phyloP scores from a whole-genome alignment of 2,113 vertebrate genomes.

The Macrotis lagotis region DNA sequence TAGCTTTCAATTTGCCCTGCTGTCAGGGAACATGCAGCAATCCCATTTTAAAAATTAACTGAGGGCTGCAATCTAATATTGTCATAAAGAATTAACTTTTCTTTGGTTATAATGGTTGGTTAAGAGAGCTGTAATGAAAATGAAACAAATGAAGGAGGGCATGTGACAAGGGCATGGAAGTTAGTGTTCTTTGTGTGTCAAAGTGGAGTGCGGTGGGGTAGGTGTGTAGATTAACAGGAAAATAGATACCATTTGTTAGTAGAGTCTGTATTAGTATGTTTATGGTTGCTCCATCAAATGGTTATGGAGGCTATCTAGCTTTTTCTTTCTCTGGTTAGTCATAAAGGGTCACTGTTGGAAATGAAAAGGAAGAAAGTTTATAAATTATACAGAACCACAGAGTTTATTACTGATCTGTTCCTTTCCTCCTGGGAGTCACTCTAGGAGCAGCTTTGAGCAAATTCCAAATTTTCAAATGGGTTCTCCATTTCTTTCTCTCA shows the following conservation, averaged over 20 bases:
- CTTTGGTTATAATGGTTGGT: conserved; percentile 48
- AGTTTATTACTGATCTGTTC: conserved; percentile 80
- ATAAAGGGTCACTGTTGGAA: conserved; percentile 69
- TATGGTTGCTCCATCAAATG: conserved; percentile 56
- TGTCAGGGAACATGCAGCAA: conserved; percentile 54
- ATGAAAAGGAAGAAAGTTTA: conserved; percentile 77
- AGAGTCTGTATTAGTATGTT: conserved; percentile 66
- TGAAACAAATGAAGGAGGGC: conserved; percentile 29
- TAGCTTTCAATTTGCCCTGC: conserved; percentile 61
- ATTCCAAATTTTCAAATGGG: conserved; percentile 78
- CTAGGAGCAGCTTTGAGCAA: conserved; percentile 80
- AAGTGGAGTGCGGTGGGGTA: not conserved
- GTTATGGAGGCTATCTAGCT: conserved; percentile 61
- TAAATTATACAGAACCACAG: conserved; percentile 83
- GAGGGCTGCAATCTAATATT: conserved; percentile 55
- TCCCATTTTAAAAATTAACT: conserved; percentile 66
- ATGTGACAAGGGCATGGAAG: conserved; percentile 40
- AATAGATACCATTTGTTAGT: conserved; percentile 67
- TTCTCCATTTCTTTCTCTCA: conserved; percentile 79
- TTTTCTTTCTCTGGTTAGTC: conserved; percentile 75
- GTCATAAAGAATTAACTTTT: conserved; percentile 57
- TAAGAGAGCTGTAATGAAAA: conserved; percentile 67
- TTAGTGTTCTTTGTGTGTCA: not conserved
- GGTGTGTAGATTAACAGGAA: conserved; percentile 53
- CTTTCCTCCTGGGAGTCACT: conserved; percentile 81